phyloP scores from a whole-genome alignment of 2,888 invertebrate species.

The Bhutanitis thaidina region DNA sequence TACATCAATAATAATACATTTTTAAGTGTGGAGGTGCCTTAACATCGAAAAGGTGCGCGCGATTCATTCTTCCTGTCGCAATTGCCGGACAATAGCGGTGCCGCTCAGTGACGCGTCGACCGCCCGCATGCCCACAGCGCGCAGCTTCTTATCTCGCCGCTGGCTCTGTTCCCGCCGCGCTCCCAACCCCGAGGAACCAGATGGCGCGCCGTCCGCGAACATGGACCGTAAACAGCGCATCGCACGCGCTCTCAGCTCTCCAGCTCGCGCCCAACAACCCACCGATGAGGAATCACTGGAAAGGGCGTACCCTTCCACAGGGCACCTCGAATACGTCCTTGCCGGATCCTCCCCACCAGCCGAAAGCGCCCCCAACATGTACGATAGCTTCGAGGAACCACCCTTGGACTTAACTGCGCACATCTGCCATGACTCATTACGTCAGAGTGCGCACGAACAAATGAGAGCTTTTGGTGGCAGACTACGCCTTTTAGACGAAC shows the following conservation, averaged over 20 bases:
- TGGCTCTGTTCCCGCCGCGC: slow-evolving; percentile 59
- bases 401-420: slow-evolving; percentile 85
- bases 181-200: slow-evolving; percentile 49
- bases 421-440: slow-evolving; percentile 86
- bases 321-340: slow-evolving; percentile 88
- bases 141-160: slow-evolving; percentile 60
- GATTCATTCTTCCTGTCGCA: slow-evolving; percentile 50
- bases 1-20: too few species aligned
- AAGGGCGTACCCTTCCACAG: slow-evolving; percentile 83
- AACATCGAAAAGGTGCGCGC: slow-evolving; percentile 46
- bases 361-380: slow-evolving; percentile 89
- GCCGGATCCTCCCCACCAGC: slow-evolving; percentile 89
- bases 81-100: slow-evolving; percentile 60
- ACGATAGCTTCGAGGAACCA: slow-evolving; percentile 89
- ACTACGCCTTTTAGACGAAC: slow-evolving; percentile 84
- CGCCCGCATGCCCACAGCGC: slow-evolving; percentile 68
- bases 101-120: slow-evolving; percentile 44
- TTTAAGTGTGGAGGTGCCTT: slow-evolving; percentile 25
- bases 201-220: slow-evolving; percentile 42
- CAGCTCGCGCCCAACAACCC: slow-evolving; percentile 40
- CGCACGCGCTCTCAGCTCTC: slow-evolving; percentile 46
- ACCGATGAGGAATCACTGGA: slow-evolving; percentile 78
- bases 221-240: slow-evolving; percentile 52
- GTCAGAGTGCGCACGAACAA: slow-evolving; percentile 86
- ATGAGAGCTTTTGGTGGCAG: slow-evolving; percentile 85